Base-by-base conservation (phyloP, 2,797 vertebrate species). In the Cossypha caffra region DNA sequence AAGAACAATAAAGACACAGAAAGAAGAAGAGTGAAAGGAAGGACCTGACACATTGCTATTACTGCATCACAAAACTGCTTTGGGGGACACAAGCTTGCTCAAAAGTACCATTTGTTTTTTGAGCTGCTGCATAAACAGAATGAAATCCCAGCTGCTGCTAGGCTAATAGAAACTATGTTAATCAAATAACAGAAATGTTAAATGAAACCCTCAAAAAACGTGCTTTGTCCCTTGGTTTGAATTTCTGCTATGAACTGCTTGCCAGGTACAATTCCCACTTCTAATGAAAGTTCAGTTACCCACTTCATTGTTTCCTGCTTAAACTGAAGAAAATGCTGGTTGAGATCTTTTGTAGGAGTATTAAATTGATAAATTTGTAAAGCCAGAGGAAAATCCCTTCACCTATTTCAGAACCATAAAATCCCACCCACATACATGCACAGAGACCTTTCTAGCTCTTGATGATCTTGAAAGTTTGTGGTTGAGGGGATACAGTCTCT, bases 151-250 rank as follows among this genome's bases (percentile, higher is more conserved):
- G 79, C 45, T 89, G 63, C 43, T 75, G 14, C 55, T 52, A 61
- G 55, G 23, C 62, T 83, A 93, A 86, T 87, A 80, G 87, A 88
- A 86, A n/a, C 24, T 63, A 23, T 50, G 43, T 83, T 87, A 95
- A 93, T 90, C 45, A 89, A 93, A 84, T 85, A 82, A 45, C 29
- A 80, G 52, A 76, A 83, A 80, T 15, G 25, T 83, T 91, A 64
- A 75, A 78, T 21, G 19, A 76, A 91, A 74, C 38, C 17, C 29
- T 33, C 26, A 11, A 80, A 93, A 93, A 16, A 48, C 10, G 8
- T 63, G n/a, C 26, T 92, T 89, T 93, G 45, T 78, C 25, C 25
- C 58, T 55, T 61, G 21, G 19, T 80, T 88, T 67, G 43, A 77
- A 83, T 69, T 71, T 37, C 31, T 80, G 43, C 64, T 76, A 26